A percentile compares a stretch with the other conserved stretches of the same genome.
These are phyloP conservation scores for Tinamus guttatus DNA, from an alignment of 2,113 vertebrate species.

Conservation along the genomic window DNA sequence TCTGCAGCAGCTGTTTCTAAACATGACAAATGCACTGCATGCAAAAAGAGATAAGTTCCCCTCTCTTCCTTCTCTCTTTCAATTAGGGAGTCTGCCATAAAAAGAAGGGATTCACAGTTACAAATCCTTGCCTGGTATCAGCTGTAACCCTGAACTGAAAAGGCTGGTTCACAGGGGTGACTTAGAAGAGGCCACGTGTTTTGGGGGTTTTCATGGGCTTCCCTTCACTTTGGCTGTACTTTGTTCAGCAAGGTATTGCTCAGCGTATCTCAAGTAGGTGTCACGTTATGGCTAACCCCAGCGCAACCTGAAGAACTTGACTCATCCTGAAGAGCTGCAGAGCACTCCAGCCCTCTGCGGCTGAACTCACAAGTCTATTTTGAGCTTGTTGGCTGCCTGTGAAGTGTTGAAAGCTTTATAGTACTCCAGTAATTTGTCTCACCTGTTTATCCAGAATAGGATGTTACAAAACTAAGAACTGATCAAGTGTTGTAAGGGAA, in stretches of 20 bases:
- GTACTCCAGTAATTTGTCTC: conserved; percentile 41
- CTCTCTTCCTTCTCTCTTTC: not conserved
- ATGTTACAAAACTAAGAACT: conserved; percentile 23
- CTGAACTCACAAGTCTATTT: not conserved
- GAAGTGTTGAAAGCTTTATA: not conserved
- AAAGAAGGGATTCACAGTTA: not conserved
- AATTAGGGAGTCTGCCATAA: not conserved
- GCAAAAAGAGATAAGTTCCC: not conserved
- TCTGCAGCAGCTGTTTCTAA: not conserved
- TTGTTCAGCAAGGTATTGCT: not conserved
- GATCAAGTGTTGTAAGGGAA: not conserved
- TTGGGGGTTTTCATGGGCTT: not conserved
- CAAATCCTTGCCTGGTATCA: not conserved
- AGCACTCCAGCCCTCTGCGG: not conserved
- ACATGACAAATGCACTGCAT: not conserved
- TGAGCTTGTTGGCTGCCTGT: not conserved
- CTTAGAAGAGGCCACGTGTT: not conserved
- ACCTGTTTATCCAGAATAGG: conserved; percentile 61
- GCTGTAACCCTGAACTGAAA: not conserved
- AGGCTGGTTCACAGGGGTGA: not conserved
- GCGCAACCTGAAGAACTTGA: conserved; percentile 21
- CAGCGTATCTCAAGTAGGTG: conserved; percentile 8
- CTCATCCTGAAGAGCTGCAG: not conserved
- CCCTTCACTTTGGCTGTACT: not conserved
- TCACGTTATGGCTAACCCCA: conserved; percentile 8